Evolutionary conservation across 1,140 invertebrate genomes (phyloP), one percentile per base, ranked within the genome.

Genomic region (Tetragonula clypearis): DNA sequence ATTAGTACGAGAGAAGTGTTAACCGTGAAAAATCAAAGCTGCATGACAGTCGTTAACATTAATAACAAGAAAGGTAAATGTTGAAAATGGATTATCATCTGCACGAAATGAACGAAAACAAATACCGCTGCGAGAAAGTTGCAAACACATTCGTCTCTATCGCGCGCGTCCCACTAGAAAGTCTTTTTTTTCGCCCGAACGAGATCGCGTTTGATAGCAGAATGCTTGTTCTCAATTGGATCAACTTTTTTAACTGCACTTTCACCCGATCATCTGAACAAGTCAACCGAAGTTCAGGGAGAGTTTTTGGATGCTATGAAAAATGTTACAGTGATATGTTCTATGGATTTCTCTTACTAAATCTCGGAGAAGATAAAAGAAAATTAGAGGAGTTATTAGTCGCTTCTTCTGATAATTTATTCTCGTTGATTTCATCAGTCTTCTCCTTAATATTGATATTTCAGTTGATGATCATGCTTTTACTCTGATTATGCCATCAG

Each of bases 131-230:
- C 62, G 86, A 88, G 86, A 90, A 84, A 89, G 83, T 83, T 83
- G 56, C 56, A 81, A 26, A 49, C 41, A 8, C 41, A 49, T 49
- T 49, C 41, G 23, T 69, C 68, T 87, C 73, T 68, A 81, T 90
- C 71, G 65, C 69, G 74, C 66, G 55, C 74, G 78, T 78, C 60
- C 82, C 80, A 76, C 49, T 88, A 89, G 83, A 89, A 89, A 89
- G 87, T 89, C 82, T 83, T 75, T 75, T 73, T 88, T 73, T 88
- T 85, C 68, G 30, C 53, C 60, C 65, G 55, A 72, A 72, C 41
- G 49, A 82, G 78, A 88, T 89, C 80, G 53, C 35, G n/a, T 66
- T 86, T 69, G 82, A 87, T 87, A 80, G 72, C 21, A 74, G 55
- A 65, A 78, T 58, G 65, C 30, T 82, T 56, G 77, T 85, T 75